These are phyloP conservation scores for Ciconia boyciana DNA, from an alignment of 2,113 vertebrate species.

Conservation along the genomic window DNA sequence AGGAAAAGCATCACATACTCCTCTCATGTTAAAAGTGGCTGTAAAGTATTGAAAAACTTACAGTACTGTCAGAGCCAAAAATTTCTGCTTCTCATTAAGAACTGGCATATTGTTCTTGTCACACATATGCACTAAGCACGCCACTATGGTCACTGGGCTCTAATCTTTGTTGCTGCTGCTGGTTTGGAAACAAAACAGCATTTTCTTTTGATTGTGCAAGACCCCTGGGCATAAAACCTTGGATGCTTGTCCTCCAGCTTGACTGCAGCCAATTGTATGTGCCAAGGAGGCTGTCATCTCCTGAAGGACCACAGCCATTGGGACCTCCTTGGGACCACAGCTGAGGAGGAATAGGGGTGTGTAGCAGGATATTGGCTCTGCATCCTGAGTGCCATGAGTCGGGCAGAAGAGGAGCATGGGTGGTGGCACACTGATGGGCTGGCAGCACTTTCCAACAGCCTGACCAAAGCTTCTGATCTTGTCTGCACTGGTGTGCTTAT, in stretches of 20 bases:
- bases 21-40: not conserved
- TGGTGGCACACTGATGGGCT: not conserved
- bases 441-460: not conserved
- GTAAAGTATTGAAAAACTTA: not conserved
- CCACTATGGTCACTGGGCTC: not conserved
- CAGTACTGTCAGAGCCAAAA: not conserved
- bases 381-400: not conserved
- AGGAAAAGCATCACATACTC: not conserved
- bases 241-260: not conserved
- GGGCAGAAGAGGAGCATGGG: not conserved
- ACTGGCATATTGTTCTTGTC: slow-evolving; percentile 4
- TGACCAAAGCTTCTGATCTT: not conserved
- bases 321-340: not conserved
- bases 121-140: not conserved
- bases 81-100: slow-evolving; percentile 22
- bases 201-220: slow-evolving; percentile 7
- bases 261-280: not conserved
- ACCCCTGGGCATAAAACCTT: not conserved
- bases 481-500: not conserved
- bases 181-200: not conserved
- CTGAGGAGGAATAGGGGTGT: not conserved
- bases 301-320: not conserved
- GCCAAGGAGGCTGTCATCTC: not conserved
- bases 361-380: not conserved
- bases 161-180: slow-evolving; percentile 31